Base-by-base conservation (phyloP, 1,140 invertebrate genomes). In the Drosophila guanche region DNA sequence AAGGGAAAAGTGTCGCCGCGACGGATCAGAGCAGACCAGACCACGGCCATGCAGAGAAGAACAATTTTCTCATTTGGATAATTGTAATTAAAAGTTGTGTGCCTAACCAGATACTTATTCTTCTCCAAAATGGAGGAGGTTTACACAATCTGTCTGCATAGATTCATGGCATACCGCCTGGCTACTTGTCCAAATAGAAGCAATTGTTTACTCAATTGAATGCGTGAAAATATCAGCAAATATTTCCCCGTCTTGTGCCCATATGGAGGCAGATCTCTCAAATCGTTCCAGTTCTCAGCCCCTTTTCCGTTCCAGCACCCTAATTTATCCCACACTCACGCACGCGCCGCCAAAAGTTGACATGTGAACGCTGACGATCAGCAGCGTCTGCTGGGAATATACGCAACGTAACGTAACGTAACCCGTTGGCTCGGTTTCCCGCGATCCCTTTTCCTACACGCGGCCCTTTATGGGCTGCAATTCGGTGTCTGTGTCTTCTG, bases 161-260 rank as follows among this genome's bases (percentile, higher is more conserved):
- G 41, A 57, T 52, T 43, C 69, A 57, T 48, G 52, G 47, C 46
- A 42, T 29, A 51, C 33, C 10, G 33, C 33, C 4, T 37, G 10
- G 33, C 33, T 51, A 76, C 63, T 69, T 51, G 66, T 81, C 55
- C 40, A 77, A 62, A 60, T 83, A 58, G 50, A 45, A 51, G 42
- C 57, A 52, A 85, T 80, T 84, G 80, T 84, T 86, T 86, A 85
- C 63, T 47, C 63, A 42, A 65, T 27, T 57, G 61, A 74, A 80
- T 69, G 80, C 67, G 81, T 81, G 80, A 74, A 86, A 81, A 57
- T 69, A 81, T 81, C 48, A 85, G 83, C 81, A 85, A 85, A 85
- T 86, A 86, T 72, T 61, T 45, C 25, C 55, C 60, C 81, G 83
- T 78, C 69, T 86, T 86, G 81, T 51, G 78, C 33, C 81, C 81